These are phyloP conservation scores for Montipora capricornis DNA, from an alignment of 64 coral and sea anemone genomes.

Conservation along the genomic window DNA sequence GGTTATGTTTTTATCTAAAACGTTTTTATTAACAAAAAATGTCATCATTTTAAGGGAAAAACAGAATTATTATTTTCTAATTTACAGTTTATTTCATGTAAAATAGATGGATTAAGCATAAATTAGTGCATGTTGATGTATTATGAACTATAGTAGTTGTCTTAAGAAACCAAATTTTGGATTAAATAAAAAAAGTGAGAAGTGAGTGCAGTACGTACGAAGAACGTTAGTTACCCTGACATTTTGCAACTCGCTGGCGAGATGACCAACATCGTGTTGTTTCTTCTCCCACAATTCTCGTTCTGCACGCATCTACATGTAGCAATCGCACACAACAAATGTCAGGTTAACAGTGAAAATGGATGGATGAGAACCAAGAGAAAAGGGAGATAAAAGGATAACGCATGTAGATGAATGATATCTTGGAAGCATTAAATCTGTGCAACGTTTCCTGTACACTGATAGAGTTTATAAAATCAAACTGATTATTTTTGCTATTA, in stretches of 20 bases:
- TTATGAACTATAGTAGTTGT: background rate
- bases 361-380: background rate
- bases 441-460: too few relatives aligned
- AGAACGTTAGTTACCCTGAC: slow-evolving; percentile 80
- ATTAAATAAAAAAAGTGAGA: background rate
- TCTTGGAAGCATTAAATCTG: too few relatives aligned
- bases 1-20: too few relatives aligned
- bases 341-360: slow-evolving; percentile 5
- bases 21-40: too few relatives aligned
- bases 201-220: slow-evolving; percentile 3
- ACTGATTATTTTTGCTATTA: too few relatives aligned
- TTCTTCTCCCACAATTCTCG: slow-evolving; percentile 95
- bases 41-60: too few relatives aligned
- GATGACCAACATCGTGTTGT: slow-evolving; percentile 92
- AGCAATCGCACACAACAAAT: slow-evolving; percentile 31
- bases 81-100: background rate
- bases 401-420: background rate
- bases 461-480: too few relatives aligned
- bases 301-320: slow-evolving; percentile 98
- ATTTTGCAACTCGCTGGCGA: slow-evolving; percentile 92
- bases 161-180: background rate
- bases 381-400: background rate
- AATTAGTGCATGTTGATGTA: background rate
- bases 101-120: background rate
- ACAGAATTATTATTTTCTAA: too few relatives aligned